phyloP scores from a whole-genome alignment of 1,140 invertebrate genomes.

The Atta texana region DNA sequence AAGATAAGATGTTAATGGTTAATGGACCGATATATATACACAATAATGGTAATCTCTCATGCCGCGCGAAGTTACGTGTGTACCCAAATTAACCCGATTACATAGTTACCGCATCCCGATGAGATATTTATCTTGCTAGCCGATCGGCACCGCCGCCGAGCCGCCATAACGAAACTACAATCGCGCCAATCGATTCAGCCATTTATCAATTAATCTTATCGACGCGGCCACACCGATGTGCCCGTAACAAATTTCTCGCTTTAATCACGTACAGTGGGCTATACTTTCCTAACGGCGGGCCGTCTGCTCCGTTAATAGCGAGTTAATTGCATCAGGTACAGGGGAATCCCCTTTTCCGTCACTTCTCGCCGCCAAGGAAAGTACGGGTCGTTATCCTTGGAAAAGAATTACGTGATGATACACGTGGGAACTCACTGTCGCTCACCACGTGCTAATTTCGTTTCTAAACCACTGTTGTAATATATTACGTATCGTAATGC shows the following conservation, averaged over 20 bases:
- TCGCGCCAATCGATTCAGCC: conserved; percentile 75
- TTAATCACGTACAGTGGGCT: conserved; percentile 76
- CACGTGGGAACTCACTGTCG: conserved; percentile 54
- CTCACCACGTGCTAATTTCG: conserved; percentile 51
- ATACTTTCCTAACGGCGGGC: conserved; percentile 75
- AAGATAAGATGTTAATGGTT: neutral
- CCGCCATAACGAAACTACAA: conserved; percentile 69
- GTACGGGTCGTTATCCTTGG: conserved; percentile 60
- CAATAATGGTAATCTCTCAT: conserved; percentile 64
- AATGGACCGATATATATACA: conserved; percentile 55
- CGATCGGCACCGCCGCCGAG: neutral
- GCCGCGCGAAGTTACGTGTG: conserved; percentile 53
- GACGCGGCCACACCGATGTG: conserved; percentile 69
- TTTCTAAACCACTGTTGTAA: conserved; percentile 26
- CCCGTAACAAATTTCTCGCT: conserved; percentile 74
- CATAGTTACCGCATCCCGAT: conserved; percentile 56
- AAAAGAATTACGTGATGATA: conserved; percentile 59
- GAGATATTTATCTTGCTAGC: conserved; percentile 73
- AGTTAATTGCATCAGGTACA: conserved; percentile 81
- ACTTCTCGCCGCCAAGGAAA: conserved; percentile 65
- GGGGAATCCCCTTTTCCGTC: conserved; percentile 76
- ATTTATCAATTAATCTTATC: conserved; percentile 82
- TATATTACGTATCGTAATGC: conserved; percentile 7
- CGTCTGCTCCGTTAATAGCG: conserved; percentile 78
- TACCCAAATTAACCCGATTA: conserved; percentile 70